These are phyloP conservation scores for Rhimphoctona megacephalus DNA, from an alignment of 2,888 invertebrate species.

Conservation along the genomic window DNA sequence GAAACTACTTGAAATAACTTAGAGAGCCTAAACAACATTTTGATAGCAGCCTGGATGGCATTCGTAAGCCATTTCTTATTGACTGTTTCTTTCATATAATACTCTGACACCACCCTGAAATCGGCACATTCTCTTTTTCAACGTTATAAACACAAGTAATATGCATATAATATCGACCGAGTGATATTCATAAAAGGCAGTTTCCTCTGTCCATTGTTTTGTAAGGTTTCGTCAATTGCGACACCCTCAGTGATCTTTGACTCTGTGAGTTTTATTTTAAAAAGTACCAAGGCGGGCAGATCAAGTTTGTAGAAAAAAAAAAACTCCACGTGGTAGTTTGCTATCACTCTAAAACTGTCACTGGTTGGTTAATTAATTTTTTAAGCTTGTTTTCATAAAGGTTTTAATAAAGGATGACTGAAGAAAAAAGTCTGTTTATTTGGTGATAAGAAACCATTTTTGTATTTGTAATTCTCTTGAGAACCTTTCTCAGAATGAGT, in stretches of 20 bases:
- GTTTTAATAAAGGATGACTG: too few relatives aligned
- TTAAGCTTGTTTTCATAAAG: neutral
- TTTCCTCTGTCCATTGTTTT: conserved; percentile 15
- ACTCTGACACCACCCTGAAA: neutral
- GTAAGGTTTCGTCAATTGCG: conserved; percentile 28
- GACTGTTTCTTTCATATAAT: neutral
- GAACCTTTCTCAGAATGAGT: neutral
- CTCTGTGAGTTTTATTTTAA: conserved; percentile 34
- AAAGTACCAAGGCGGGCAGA: neutral
- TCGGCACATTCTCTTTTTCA: neutral
- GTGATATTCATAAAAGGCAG: neutral
- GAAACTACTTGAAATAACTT: neutral
- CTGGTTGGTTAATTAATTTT: neutral
- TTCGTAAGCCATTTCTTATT: neutral
- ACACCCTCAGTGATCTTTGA: conserved; percentile 40
- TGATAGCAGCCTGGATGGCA: neutral
- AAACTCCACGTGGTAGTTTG: neutral
- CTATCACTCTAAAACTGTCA: neutral
- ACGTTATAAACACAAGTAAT: neutral
- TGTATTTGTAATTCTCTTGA: neutral
- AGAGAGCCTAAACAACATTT: neutral
- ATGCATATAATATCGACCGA: neutral
- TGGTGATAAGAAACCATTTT: neutral
- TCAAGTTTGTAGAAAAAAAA: too few relatives aligned
- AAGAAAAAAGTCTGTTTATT: neutral